Base-by-base conservation (phyloP, 1,140 invertebrate genomes). In the Drosophila nasuta region DNA sequence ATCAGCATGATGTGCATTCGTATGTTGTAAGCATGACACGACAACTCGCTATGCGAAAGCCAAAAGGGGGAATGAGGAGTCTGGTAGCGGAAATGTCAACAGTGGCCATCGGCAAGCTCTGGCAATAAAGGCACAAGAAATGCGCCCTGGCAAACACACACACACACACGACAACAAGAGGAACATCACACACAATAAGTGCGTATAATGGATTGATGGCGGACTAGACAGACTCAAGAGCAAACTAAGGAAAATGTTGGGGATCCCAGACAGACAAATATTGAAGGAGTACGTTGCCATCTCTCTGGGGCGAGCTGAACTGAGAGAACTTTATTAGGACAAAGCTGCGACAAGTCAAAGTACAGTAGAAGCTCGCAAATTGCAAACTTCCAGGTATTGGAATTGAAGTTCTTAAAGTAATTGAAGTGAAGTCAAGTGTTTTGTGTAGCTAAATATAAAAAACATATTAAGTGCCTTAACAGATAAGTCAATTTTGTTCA, bases 51-150 rank as follows among this genome's bases (percentile, higher is more conserved):
- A 30, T n/a, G 60, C 7, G 15, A 3, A 7, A 49, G 41, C 11
- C 5, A 49, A 13, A 3, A 10, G 35, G 35, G 10, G 30, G 13
- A 46, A 0, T 5, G 48, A 13, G 20, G 20, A 8, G 49, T 38
- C 49, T 28, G 54, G 51, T 43, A 69, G 75, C 75, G 75, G 75
- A 77, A 77, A 77, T 77, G 75, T 77, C 71, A 69, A 74, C 71
- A 77, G 59, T 67, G 58, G 38, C 54, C 73, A 74, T n/a, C 52
- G 64, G 38, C 48, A 68, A 58, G 51, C 57, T 51, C 52, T 15
- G 62, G 45, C 49, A 74, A 59, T 76, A 64, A 71, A 71, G 56
- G 68, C 67, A 30, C 59, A 52, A 52, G 45, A 58, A 71, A 28
- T 70, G 28, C 41, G 49, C 43, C 17, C 30, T 28, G 7, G 3